A percentile compares a stretch with the other conserved stretches of the same genome.
Conservation (phyloP, 2,888 invertebrate genomes). For the Heliothis peltigera region DNA sequence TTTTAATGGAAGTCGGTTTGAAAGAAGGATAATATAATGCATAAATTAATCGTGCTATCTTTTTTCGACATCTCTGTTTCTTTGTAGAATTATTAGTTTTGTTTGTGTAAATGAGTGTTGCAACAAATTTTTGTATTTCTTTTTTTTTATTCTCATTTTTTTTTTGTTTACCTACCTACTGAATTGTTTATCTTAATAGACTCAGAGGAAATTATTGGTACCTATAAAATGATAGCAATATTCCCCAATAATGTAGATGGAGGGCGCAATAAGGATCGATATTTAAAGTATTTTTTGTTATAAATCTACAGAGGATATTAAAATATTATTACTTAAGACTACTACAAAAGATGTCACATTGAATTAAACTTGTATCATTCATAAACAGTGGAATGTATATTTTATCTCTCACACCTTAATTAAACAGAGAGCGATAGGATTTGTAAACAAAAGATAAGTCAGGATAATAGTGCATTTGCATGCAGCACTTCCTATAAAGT, state of each 20-base stretch:
- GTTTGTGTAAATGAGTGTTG: constrained; percentile 35
- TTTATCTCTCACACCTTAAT: constrained; percentile 25
- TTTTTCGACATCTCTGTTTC: constrained; percentile 63
- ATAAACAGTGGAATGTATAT: background rate
- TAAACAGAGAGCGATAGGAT: constrained; percentile 36
- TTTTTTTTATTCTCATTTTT: background rate
- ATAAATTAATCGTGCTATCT: constrained; percentile 82
- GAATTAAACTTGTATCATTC: background rate
- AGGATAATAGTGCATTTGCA: constrained; percentile 69
- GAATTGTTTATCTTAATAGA: background rate
- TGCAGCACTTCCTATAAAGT: constrained; percentile 80
- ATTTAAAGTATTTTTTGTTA: background rate
- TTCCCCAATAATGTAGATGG: background rate
- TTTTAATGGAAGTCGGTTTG: constrained; percentile 84
- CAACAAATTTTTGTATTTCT: background rate
- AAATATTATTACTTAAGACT: too few relatives aligned
- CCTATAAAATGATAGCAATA: background rate
- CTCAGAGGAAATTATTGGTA: background rate
- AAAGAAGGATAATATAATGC: constrained; percentile 71
- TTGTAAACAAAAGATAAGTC: constrained; percentile 53
- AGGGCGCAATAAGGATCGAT: background rate
- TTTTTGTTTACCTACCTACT: background rate
- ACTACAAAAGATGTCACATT: too few relatives aligned
- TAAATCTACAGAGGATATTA: background rate
- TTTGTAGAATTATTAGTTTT: constrained; percentile 58